Base-by-base conservation (phyloP, 2,888 invertebrate genomes). In the Yponomeuta malinellus region DNA sequence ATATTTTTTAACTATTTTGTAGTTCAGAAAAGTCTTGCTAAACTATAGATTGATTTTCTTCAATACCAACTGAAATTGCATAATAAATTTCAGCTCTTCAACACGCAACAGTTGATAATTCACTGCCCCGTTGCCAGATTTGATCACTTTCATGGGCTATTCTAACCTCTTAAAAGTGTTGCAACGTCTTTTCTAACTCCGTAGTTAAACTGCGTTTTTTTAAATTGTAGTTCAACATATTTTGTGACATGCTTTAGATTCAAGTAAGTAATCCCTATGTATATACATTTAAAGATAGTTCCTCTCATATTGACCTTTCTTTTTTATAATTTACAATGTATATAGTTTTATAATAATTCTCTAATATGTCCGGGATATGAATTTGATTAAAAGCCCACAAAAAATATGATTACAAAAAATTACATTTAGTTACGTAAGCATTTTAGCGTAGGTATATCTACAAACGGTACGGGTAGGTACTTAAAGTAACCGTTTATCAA, bases 301-400 rank as follows among this genome's bases (percentile, higher is more conserved):
- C 90, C 90, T 92, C 90, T 90, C 90, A 85, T 90, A 84, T 90
- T 91, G 90, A 91, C 91, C 90, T 90, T 90, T 90, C 84, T 78
- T 83, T 78, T 83, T 84, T 83, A 84, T 84, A 33, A 86, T 83
- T 89, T 90, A 90, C 82, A 83, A 59, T 59, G 52, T 59, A 59
- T 33, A 81, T 84, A 82, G 82, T 78, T 78, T 82, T 76, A 76
- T 73, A 59, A 59, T 59, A 77, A 78, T 80, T 80, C 79, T 82
- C 79, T 79, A 75, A 71, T 79, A 85, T 89, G 89, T 80, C 75
- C 80, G 79, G 85, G 90, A 91, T 90, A 90, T 91, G 89, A 88
- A 75, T 85, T 80, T 74, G 75, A 76, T 74, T 73, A 66, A 31
- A 65, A 37, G 59, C 73, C 71, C 48, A 72, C 73, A 73, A 63